Evolutionary conservation across 2,113 vertebrate genomes (phyloP), one percentile per base, ranked within the genome.

Genomic region (Bambusicola thoracicus): DNA sequence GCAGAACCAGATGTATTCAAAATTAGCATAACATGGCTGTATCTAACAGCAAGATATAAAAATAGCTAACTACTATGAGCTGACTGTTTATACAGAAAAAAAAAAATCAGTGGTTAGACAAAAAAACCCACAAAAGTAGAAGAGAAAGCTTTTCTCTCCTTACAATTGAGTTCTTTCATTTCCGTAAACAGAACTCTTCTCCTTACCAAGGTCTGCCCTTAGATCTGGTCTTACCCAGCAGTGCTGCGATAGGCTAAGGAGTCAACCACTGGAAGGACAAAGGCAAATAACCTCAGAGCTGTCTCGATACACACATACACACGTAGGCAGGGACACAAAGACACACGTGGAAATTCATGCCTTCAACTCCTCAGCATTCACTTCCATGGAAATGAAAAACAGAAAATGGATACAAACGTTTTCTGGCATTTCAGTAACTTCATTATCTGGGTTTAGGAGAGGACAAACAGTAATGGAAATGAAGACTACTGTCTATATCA

Each of bases 81-180:
- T 80, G 67, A 48, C 53, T 89, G 72, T 58, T 94, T 79, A 90
- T 81, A 53, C 49, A 84, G 67, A 62, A 72, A 94, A 94, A 87
- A 94, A 95, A 87, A 5, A n/a, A n/a, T n/a, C 81, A 90, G 51
- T 59, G 34, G 32, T 79, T 40, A 59, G 51, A 79, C 49, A 93
- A 83, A 16, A 55, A 55, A 41, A 7, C 49, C 41, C 41, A 51
- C 25, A 27, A 49, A 49, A 81, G 25, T 77, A 77, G 40, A 40
- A 91, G 16, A 27, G 27, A 77, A 5, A 4, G 24, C 58, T 88
- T 81, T 72, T 88, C 75, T 75, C 36, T 66, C 51, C 36, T 48
- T 67, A 65, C 48, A 70, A 88, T 4, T 18, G 27, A 51, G 41
- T 20, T 72, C 58, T 59, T 72, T 34, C 46, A 27, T n/a, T 77